Base-by-base conservation (phyloP, 2,797 vertebrate species). In the Amblyopsis hoosieri region DNA sequence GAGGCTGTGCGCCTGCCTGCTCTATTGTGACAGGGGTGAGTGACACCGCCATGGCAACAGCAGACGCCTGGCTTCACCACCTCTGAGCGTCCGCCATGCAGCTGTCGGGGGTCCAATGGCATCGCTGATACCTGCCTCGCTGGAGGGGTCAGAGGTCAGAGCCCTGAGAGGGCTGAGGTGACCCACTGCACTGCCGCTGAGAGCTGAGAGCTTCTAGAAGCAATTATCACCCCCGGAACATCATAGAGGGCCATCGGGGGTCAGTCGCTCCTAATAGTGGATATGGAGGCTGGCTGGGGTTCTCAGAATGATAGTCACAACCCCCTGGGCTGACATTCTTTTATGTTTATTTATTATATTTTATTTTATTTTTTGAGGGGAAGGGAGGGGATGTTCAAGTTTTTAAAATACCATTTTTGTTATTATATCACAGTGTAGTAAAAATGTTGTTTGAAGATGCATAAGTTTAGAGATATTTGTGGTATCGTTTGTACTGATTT, bases 61-160 rank as follows among this genome's bases (percentile, higher is more conserved):
- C 33, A 8, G 5, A 86, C 75, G 85, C 76, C 81, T 77, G 81
- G 85, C 78, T 86, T 87, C 87, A 80, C 77, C 57, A 56, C 53
- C 79, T 74, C 69, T 60, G 68, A 15, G 65, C 31, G 52, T 78
- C 67, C 6, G 54, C 79, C 65, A 71, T 74, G 84, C 82, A 84
- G 83, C 80, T 85, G 85, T 84, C 80, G 82, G 17, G 8, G 84
- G 88, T 86, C 77, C 85, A 86, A 90, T 92, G 81, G 72, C 72
- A 73, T 81, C 74, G 75, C 84, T 61, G 83, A 91, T 92, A 90
- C 87, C 90, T 90, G 91, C 87, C 82, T 86, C 87, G 87, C 75
- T 90, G 88, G 78, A 72, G 73, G 74, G 87, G 87, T 90, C 86
- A 87, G 45, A 85, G 89, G 85, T 85, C 83, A 70, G 23, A 23